A percentile compares a stretch with the other conserved stretches of the same genome.
These are phyloP conservation scores for Anoura caudifer DNA, from an alignment of 2,113 vertebrate species.

Conservation along the genomic window DNA sequence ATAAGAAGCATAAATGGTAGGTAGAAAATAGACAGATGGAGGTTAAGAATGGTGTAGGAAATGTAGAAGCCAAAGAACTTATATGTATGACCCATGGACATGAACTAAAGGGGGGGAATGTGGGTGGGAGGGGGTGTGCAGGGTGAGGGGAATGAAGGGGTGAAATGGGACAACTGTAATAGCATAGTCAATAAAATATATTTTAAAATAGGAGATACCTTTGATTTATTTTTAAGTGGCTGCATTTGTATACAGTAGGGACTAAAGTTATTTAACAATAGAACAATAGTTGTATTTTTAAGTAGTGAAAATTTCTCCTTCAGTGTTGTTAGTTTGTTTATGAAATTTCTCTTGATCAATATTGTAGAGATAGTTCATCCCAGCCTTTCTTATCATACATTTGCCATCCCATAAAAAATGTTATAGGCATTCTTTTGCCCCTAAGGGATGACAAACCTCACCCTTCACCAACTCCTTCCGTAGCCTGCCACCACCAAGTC, in stretches of 20 bases:
- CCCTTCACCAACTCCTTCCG: neutral
- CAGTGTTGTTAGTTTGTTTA: neutral
- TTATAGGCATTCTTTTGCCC: neutral
- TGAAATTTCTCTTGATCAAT: slow-evolving; percentile 8
- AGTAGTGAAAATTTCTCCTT: neutral
- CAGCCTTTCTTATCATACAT: neutral
- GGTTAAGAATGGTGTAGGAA: too few species aligned
- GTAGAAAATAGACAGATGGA: too few species aligned
- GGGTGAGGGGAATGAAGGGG: too few species aligned
- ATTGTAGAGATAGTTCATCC: neutral
- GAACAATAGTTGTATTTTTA: neutral
- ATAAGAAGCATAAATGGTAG: too few species aligned
- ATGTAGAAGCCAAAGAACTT: too few species aligned
- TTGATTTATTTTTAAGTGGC: neutral
- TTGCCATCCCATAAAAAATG: neutral
- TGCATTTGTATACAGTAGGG: neutral
- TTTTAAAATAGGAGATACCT: slow-evolving; percentile 1
- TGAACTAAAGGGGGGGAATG: too few species aligned
- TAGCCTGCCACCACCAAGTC: neutral
- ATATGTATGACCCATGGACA: too few species aligned
- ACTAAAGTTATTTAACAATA: neutral
- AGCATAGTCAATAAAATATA: too few species aligned
- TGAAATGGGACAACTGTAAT: too few species aligned
- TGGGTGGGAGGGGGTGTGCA: too few species aligned
- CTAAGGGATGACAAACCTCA: neutral